phyloP scores from a whole-genome alignment of 1,140 invertebrate genomes.

The Cherax quadricarinatus region DNA sequence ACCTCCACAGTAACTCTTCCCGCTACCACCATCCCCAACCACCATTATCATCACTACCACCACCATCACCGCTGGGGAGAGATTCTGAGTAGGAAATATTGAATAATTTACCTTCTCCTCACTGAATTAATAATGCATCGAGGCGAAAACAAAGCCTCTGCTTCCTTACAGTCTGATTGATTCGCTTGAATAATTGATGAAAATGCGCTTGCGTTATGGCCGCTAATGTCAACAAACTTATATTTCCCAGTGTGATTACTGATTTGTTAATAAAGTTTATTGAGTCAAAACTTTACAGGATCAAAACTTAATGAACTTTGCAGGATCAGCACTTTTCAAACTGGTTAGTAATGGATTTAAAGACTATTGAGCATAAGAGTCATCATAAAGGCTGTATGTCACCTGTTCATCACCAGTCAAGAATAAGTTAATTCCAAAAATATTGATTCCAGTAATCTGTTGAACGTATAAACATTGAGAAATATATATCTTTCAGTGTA shows the following conservation, averaged over 20 bases:
- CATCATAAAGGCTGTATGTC: too few species aligned
- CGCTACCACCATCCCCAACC: not conserved
- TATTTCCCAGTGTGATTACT: constrained; percentile 7
- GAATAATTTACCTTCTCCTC: constrained; percentile 1
- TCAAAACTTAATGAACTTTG: too few species aligned
- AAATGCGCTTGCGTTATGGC: constrained; percentile 16
- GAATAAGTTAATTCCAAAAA: too few species aligned
- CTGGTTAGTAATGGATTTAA: too few species aligned
- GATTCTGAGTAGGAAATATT: constrained; percentile 19
- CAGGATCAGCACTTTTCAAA: too few species aligned
- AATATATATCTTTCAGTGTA: too few species aligned
- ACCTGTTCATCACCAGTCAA: too few species aligned
- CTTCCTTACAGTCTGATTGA: constrained; percentile 5
- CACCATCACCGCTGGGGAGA: not conserved
- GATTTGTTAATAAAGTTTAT: not conserved
- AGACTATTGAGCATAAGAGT: too few species aligned
- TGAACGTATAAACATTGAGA: too few species aligned
- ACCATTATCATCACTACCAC: not conserved
- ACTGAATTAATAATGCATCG: constrained; percentile 12
- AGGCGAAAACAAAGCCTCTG: constrained; percentile 17
- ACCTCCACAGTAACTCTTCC: not conserved
- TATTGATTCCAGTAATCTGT: too few species aligned
- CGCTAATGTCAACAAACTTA: constrained; percentile 15
- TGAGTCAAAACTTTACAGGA: too few species aligned
- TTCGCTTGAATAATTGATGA: constrained; percentile 5